Evolutionary conservation across 2,113 vertebrate genomes (phyloP).

Genomic region (Coryphaenoides rupestris): DNA sequence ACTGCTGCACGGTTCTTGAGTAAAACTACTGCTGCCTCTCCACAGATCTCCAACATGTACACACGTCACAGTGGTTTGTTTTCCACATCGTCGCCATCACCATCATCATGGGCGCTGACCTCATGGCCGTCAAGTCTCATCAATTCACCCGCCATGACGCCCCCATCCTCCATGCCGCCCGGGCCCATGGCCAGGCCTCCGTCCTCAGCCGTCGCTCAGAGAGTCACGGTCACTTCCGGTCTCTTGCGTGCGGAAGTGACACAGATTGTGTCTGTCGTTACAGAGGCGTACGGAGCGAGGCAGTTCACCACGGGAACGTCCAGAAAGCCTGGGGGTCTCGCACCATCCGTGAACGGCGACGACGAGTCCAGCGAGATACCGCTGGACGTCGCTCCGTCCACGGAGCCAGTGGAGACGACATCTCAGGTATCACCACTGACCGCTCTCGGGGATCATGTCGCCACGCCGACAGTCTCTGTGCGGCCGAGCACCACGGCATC

Average conservation of each 20-base stretch:
- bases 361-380: slow-evolving; percentile 66
- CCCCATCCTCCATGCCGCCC: slow-evolving; percentile 8
- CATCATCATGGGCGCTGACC: background rate
- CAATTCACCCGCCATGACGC: background rate
- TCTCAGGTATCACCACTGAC: slow-evolving; percentile 67
- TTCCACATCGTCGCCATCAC: background rate
- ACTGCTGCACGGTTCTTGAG: background rate
- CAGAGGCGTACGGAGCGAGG: slow-evolving; percentile 56
- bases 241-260: slow-evolving; percentile 37
- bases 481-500: slow-evolving; percentile 62
- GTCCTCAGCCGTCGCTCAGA: slow-evolving; percentile 21
- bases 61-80: background rate
- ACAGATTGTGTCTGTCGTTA: slow-evolving; percentile 49
- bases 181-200: slow-evolving; percentile 3
- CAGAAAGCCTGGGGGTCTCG: slow-evolving; percentile 51
- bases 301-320: slow-evolving; percentile 67
- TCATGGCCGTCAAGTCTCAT: slow-evolving; percentile 1
- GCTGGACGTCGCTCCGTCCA: slow-evolving; percentile 35
- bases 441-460: slow-evolving; percentile 38
- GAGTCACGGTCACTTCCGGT: slow-evolving; percentile 16
- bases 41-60: slow-evolving; percentile 15
- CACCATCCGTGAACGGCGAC: slow-evolving; percentile 71
- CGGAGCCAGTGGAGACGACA: slow-evolving; percentile 45
- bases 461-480: slow-evolving; percentile 53
- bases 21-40: background rate